These are phyloP conservation scores for Argyrosomus regius DNA, from an alignment of 2,797 vertebrate species.

Conservation along the genomic window DNA sequence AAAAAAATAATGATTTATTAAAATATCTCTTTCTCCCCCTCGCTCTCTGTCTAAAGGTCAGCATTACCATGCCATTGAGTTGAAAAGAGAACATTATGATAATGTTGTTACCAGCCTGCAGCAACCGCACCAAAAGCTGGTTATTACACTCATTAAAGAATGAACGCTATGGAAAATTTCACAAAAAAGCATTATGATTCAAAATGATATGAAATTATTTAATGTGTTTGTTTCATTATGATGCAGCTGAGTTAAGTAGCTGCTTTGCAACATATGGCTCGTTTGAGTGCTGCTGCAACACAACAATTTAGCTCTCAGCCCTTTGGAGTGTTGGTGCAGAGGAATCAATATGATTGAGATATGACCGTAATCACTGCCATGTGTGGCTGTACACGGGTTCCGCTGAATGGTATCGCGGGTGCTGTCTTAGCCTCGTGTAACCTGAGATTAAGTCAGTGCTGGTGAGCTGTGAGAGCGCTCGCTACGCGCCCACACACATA, in stretches of 20 bases:
- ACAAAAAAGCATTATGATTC: slow-evolving; percentile 29
- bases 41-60: slow-evolving; percentile 74
- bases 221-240: slow-evolving; percentile 45
- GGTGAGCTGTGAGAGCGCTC: slow-evolving; percentile 64
- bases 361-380: slow-evolving; percentile 14
- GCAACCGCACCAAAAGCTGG: slow-evolving; percentile 51
- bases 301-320: slow-evolving; percentile 18
- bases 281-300: slow-evolving; percentile 9
- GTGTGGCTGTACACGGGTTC: slow-evolving; percentile 24
- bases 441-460: slow-evolving; percentile 71
- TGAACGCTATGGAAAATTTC: slow-evolving; percentile 24
- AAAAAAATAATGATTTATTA: slow-evolving; percentile 59
- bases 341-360: slow-evolving; percentile 26
- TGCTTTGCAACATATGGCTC: slow-evolving; percentile 23
- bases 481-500: slow-evolving; percentile 70
- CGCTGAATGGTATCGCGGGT: slow-evolving; percentile 54
- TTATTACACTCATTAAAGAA: slow-evolving; percentile 59
- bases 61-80: slow-evolving; percentile 75
- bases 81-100: slow-evolving; percentile 78
- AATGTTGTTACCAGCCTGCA: slow-evolving; percentile 66
- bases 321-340: background rate
- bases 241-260: slow-evolving; percentile 34
- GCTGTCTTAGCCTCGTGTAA: slow-evolving; percentile 62
- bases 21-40: slow-evolving; percentile 29
- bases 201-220: slow-evolving; percentile 39